Conservation (phyloP, 23 tunicate genomes). For the Trididemnum clinides region DNA sequence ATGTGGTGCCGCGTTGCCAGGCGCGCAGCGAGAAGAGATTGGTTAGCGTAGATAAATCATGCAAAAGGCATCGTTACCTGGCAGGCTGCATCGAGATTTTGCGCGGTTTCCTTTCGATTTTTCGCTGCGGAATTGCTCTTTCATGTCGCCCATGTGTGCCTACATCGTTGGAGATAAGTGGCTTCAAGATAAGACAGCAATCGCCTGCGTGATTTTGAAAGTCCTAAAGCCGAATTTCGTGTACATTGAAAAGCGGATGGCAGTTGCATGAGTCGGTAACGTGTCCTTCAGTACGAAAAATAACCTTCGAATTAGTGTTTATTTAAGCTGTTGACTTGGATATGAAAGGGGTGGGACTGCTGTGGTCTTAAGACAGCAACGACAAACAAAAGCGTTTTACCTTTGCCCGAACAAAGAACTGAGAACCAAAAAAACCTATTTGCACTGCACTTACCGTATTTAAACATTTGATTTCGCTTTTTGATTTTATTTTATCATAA, state of each 20-base stretch:
- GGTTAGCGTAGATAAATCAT: conserved; percentile 1
- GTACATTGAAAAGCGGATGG: neutral
- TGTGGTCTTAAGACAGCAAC: conserved; percentile 8
- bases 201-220: neutral
- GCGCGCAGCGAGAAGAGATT: neutral
- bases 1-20: neutral
- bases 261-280: neutral
- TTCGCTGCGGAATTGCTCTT: conserved; percentile 4
- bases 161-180: conserved; percentile 29
- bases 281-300: neutral
- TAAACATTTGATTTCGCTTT: conserved; percentile 12
- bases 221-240: conserved; percentile 3
- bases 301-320: conserved; percentile 33
- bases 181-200: conserved; percentile 9
- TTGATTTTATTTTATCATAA: neutral
- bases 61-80: neutral
- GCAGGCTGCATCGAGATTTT: neutral
- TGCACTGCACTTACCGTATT: conserved; percentile 19
- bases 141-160: conserved; percentile 26
- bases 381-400: conserved; percentile 1
- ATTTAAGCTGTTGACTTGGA: conserved; percentile 30
- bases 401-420: conserved; percentile 6
- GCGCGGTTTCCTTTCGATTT: neutral
- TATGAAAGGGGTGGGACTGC: conserved; percentile 38
- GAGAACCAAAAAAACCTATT: neutral